Conservation (phyloP, 2,113 vertebrate species). For the Grus americana region DNA sequence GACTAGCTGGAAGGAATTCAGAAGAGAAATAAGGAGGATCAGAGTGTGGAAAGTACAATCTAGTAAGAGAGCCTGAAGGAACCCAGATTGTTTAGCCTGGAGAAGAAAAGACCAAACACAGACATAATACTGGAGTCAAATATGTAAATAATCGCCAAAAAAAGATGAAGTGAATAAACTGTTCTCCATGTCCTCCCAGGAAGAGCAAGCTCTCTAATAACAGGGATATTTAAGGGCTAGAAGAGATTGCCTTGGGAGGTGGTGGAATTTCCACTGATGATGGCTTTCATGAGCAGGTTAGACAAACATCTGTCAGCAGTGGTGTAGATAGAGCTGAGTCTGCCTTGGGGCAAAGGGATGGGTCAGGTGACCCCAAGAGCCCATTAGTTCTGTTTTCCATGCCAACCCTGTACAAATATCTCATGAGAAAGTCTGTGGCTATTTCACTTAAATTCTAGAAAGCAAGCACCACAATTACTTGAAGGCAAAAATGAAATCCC, state of each 20-base stretch:
- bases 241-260: neutral
- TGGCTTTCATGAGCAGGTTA: neutral
- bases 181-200: neutral
- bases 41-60: neutral
- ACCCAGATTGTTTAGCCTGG: neutral
- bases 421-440: neutral
- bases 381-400: neutral
- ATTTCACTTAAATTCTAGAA: neutral
- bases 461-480: neutral
- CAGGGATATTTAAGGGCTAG: neutral
- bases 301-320: neutral
- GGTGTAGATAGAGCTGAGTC: neutral
- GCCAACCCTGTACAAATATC: neutral
- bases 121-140: neutral
- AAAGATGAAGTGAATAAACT: neutral
- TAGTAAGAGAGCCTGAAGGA: neutral
- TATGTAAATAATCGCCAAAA: neutral
- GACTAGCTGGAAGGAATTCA: neutral
- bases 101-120: neutral
- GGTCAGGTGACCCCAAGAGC: neutral
- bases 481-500: neutral
- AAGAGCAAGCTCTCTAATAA: neutral
- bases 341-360: neutral
- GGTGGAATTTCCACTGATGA: neutral
- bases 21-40: conserved; percentile 29